A percentile compares a stretch with the other conserved stretches of the same genome.
phyloP scores from a whole-genome alignment of 2,797 vertebrate species.

The Euphonia xanthogaster region DNA sequence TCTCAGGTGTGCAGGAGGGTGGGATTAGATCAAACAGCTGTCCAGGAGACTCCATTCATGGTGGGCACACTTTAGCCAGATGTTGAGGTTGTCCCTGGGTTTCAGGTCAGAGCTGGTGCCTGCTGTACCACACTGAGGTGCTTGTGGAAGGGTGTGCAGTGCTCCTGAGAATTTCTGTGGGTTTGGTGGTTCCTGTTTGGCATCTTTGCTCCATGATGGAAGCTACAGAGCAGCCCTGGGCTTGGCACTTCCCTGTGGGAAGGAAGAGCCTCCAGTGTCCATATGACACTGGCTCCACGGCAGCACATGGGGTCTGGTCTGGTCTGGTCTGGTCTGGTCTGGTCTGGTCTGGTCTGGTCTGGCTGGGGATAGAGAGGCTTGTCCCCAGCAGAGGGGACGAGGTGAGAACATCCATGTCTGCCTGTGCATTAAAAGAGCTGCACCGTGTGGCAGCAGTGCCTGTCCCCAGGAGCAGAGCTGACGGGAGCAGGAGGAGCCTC shows the following conservation, averaged over 20 bases:
- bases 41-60: accelerated
- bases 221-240: not conserved
- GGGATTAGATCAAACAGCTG: not conserved
- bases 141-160: not conserved
- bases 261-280: not conserved
- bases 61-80: not conserved
- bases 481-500: not conserved
- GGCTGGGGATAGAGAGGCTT: too few relatives aligned
- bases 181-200: not conserved
- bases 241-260: not conserved
- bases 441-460: not conserved
- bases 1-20: not conserved
- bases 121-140: not conserved
- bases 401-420: accelerated
- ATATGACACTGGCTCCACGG: accelerated
- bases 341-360: not conserved
- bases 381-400: not conserved
- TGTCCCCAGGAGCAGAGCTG: not conserved
- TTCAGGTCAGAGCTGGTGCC: not conserved
- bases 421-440: accelerated
- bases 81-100: not conserved
- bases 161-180: not conserved
- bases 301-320: accelerated
- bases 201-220: not conserved
- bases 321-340: accelerated